Base-by-base conservation (phyloP, 2,113 vertebrate species). In the Dipodomys spectabilis region DNA sequence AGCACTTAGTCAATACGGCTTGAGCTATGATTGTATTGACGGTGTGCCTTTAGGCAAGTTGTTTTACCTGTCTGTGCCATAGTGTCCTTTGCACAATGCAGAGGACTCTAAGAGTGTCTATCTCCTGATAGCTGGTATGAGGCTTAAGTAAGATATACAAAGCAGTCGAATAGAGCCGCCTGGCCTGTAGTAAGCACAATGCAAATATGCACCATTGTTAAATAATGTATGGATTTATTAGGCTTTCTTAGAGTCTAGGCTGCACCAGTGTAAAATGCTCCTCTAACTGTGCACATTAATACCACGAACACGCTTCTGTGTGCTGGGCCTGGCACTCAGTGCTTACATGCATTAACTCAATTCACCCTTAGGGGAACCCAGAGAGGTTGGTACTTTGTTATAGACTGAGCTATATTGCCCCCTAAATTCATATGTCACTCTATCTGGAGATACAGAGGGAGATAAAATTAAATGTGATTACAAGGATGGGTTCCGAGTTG, bases 211-310 rank as follows among this genome's bases (percentile, higher is more conserved):
- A 18, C 45, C 32, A 39, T 68, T 75, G 19, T 32, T 53, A 77
- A 85, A 69, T 72, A 23, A 72, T n/a, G 35, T 2, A 35, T 13
- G 25, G 32, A 7, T 77, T 77, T 28, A 35, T 4, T 32, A 87
- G n/a, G 68, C 18, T 45, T 69, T 71, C 67, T 6, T 1, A 20
- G 19, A 28, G 77, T 71, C 89, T 57, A 12, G 80, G 69, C 73
- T 20, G 30, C 8, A 4, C 30, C 7, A 53, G 30, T 9, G 25
- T 49, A 64, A 28, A 74, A 1, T 19, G 22, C 27, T 23, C 16
- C 68, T n/a, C 0, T 3, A 22, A 27, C 0, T 12, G 12, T 0
- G 0, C 5, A n/a, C 45, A 18, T 7, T 7, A 20, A 20, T 12
- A 27, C 0, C 32, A 23, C n/a, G 13, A 23, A 25, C 0, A 13